Evolutionary conservation across 2,113 vertebrate genomes (phyloP).

Genomic region (Sprattus sprattus): DNA sequence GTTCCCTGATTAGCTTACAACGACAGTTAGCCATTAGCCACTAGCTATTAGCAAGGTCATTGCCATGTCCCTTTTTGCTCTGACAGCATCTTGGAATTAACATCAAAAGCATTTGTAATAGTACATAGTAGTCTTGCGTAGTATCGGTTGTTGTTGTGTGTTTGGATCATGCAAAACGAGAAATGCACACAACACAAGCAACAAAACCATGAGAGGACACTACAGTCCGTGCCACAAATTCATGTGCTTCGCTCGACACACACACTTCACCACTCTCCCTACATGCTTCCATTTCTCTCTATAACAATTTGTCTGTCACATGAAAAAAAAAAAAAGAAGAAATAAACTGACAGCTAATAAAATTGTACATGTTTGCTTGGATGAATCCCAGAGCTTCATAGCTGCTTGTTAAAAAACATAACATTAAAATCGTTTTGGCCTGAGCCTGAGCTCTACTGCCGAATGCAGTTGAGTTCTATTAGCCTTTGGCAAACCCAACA

Average conservation of each 20-base stretch:
- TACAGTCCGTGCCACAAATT: not conserved
- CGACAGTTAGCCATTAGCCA: conserved; percentile 7
- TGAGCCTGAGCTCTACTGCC: not conserved
- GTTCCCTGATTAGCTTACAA: not conserved
- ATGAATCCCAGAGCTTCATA: not conserved
- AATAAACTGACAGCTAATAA: not conserved
- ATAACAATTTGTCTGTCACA: not conserved
- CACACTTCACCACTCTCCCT: not conserved
- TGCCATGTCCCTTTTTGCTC: not conserved
- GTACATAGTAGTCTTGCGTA: not conserved
- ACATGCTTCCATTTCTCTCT: not conserved
- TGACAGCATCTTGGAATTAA: not conserved
- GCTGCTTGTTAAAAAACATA: not conserved
- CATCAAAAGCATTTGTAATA: not conserved
- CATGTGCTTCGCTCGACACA: not conserved
- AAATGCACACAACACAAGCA: not conserved
- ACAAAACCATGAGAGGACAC: not conserved
- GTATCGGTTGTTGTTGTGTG: not conserved
- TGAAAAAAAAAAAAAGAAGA: not conserved
- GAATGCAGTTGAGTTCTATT: not conserved
- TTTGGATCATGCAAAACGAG: not conserved
- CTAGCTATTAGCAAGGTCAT: not conserved
- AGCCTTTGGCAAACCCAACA: not conserved
- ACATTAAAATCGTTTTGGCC: not conserved
- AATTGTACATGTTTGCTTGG: not conserved